These are phyloP conservation scores for Galerucella nymphaeae DNA, from an alignment of 2,888 invertebrate genomes.

Conservation along the genomic window DNA sequence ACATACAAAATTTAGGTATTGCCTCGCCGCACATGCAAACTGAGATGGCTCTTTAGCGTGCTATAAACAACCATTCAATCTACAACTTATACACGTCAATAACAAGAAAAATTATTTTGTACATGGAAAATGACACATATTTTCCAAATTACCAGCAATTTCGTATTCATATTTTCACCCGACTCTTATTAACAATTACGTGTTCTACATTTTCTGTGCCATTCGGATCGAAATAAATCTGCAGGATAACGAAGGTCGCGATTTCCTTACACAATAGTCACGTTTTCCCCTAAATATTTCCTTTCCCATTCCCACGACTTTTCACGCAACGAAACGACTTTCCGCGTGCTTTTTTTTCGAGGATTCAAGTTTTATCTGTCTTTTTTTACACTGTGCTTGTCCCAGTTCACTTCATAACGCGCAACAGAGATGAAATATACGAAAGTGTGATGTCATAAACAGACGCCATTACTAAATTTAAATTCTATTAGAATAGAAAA, in stretches of 20 bases:
- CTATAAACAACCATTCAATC: too few relatives aligned
- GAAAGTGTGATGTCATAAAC: too few relatives aligned
- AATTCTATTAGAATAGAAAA: too few relatives aligned
- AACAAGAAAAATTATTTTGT: background rate
- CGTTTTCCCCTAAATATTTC: constrained; percentile 9
- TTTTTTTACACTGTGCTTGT: background rate
- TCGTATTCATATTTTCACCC: background rate
- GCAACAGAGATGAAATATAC: too few relatives aligned
- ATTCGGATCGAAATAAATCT: background rate
- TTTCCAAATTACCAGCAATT: background rate
- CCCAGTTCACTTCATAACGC: too few relatives aligned
- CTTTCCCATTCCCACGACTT: background rate
- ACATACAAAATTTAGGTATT: too few relatives aligned
- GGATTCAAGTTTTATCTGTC: background rate
- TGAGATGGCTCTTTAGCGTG: too few relatives aligned
- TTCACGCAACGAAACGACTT: background rate
- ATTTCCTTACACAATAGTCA: constrained; percentile 6
- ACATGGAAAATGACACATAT: background rate
- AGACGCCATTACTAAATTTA: too few relatives aligned
- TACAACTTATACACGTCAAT: background rate
- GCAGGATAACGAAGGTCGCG: background rate
- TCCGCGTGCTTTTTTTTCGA: background rate
- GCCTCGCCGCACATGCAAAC: too few relatives aligned
- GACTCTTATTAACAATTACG: background rate
- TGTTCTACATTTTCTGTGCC: background rate